Evolutionary conservation across 2,113 vertebrate genomes (phyloP), one percentile per base, ranked within the genome.

Genomic region (Mus spicilegus): DNA sequence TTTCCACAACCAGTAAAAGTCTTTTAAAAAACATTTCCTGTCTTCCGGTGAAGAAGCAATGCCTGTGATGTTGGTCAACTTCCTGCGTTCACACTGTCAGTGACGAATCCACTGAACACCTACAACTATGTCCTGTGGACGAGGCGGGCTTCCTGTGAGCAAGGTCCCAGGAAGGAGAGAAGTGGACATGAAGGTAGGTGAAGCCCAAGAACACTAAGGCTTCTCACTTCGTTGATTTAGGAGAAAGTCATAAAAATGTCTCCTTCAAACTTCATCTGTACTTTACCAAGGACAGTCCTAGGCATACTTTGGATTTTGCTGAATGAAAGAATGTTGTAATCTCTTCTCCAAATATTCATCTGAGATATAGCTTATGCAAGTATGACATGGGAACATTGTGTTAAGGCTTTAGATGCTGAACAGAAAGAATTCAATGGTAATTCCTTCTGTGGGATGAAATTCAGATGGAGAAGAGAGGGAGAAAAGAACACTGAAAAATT

Each of bases 1-100:
- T 96, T 91, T 93, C 63, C 63, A 84, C 36, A 96, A 51, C 69
- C 17, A 80, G 63, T 33, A 84, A 58, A 87, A 93, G 42, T 5
- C 46, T 30, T 30, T 76, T 30, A 46, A 46, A 65, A 46, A 65
- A 46, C 81, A 85, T 65, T 80, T 49, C 46, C 56, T 9, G 70
- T 88, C 87, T 94, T 82, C 39, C 86, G 61, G 63, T 86, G 28
- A 92, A 72, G 33, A 91, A 77, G 69, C 39, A 92, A 39, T 36
- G 42, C 49, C 49, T 42, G 7, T 20, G 42, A 67, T 36, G 13
- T 24, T 54, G 46, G 58, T 49, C 4, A 39, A 56, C 56, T 81
- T 22, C 63, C 33, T 51, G 26, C 82, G 4, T 11, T 90, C 51
- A 54, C 42, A 69, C 0, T 20, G 51, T 70, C 65, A 81, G 20